phyloP scores from a whole-genome alignment of 2,888 invertebrate genomes.

The Subacronicta megacephala region DNA sequence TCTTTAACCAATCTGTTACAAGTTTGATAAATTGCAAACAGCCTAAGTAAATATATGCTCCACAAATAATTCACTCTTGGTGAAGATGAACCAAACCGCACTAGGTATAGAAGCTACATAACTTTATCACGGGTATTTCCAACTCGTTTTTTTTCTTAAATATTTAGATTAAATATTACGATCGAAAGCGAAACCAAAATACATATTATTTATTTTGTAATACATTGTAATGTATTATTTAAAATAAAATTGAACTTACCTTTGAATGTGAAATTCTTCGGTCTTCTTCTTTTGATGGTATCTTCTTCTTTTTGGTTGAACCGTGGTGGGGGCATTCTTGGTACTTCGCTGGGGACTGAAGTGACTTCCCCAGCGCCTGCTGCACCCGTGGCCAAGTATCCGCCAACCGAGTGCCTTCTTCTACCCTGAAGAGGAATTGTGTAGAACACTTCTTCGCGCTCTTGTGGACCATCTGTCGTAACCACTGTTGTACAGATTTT shows the following conservation, averaged over 20 bases:
- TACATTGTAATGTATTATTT: too few species aligned
- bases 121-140: conserved; percentile 38
- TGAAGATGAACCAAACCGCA: conserved; percentile 37
- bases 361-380: conserved; percentile 81
- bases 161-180: conserved; percentile 29
- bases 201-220: conserved; percentile 4
- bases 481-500: conserved; percentile 80
- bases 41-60: conserved; percentile 60
- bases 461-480: conserved; percentile 78
- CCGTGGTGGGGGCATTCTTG: conserved; percentile 87
- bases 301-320: conserved; percentile 78
- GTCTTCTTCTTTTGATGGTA: conserved; percentile 76
- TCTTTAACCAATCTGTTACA: conserved; percentile 53
- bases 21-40: conserved; percentile 57
- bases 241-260: conserved; percentile 63
- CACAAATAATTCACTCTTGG: conserved; percentile 54
- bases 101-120: conserved; percentile 1
- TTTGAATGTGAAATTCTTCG: conserved; percentile 84
- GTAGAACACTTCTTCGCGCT: conserved; percentile 91
- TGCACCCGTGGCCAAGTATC: conserved; percentile 88
- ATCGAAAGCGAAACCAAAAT: conserved; percentile 8
- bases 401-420: conserved; percentile 92
- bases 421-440: conserved; percentile 85
- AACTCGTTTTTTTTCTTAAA: conserved; percentile 20
- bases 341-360: conserved; percentile 87